phyloP scores from a whole-genome alignment of 2,888 invertebrate species.

The Penaeus monodon region DNA sequence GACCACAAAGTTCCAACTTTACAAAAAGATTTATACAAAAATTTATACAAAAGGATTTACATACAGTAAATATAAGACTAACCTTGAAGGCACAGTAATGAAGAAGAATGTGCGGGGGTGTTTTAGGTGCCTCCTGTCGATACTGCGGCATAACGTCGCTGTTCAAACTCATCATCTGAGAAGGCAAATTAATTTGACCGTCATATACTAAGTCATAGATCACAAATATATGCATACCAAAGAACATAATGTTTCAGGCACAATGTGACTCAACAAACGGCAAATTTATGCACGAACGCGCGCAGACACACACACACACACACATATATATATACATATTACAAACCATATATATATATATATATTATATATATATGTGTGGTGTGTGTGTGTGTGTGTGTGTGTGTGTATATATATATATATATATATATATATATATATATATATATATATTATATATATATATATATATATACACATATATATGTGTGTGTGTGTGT shows the following conservation, averaged over 20 bases:
- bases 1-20: not conserved
- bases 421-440: too few species aligned
- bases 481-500: too few species aligned
- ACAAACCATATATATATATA: not conserved
- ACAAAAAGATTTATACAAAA: too few species aligned
- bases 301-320: not conserved
- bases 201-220: not conserved
- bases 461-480: too few species aligned
- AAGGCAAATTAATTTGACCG: conserved; percentile 16
- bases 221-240: not conserved
- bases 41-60: too few species aligned
- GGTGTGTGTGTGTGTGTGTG: too few species aligned
- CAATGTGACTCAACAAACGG: too few species aligned
- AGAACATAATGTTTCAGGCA: too few species aligned
- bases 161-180: conserved; percentile 95
- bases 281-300: too few species aligned
- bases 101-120: conserved; percentile 98
- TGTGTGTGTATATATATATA: not conserved
- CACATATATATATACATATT: not conserved
- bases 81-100: conserved; percentile 97
- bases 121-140: conserved; percentile 99
- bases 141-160: conserved; percentile 98
- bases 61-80: not conserved
- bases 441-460: too few species aligned
- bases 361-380: too few species aligned